phyloP scores from a whole-genome alignment of 2,797 vertebrate genomes.

The Notolepis coatsorum region DNA sequence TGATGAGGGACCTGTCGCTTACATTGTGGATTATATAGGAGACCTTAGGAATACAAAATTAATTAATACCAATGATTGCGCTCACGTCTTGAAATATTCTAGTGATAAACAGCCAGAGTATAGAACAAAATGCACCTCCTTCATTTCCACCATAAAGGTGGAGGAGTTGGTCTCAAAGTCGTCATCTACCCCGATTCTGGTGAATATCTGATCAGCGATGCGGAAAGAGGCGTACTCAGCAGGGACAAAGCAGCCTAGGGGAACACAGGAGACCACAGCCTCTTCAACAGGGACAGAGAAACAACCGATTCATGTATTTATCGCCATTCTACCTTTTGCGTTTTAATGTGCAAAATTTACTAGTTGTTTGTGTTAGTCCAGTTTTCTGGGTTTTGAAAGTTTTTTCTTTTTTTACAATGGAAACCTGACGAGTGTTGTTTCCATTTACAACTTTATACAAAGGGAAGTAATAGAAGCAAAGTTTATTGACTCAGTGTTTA shows the following conservation, averaged over 20 bases:
- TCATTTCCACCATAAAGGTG: conserved; percentile 99
- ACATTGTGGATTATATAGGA: conserved; percentile 96
- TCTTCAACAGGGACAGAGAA: too few relatives aligned
- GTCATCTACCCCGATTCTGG: conserved; percentile 96
- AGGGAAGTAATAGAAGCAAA: too few relatives aligned
- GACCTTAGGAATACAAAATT: conserved; percentile 79
- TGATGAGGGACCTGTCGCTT: conserved; percentile 92
- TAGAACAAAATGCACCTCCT: conserved; percentile 85
- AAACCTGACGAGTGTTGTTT: too few relatives aligned
- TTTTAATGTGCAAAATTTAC: too few relatives aligned
- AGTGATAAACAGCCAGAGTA: neutral
- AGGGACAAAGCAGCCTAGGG: conserved; percentile 93
- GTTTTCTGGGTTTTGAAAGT: too few relatives aligned
- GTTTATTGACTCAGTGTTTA: too few relatives aligned
- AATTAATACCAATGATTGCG: conserved; percentile 3
- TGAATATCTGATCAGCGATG: conserved; percentile 95
- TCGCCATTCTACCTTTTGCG: too few relatives aligned
- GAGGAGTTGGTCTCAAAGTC: conserved; percentile 98
- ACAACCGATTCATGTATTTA: too few relatives aligned
- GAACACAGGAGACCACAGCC: neutral
- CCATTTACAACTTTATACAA: too few relatives aligned
- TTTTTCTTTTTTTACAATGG: too few relatives aligned
- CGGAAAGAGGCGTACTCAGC: conserved; percentile 94
- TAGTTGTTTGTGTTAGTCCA: too few relatives aligned
- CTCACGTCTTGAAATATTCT: too few relatives aligned